These are phyloP conservation scores for Chrysomela aeneicollis DNA, from an alignment of 2,888 invertebrate genomes.

Conservation along the genomic window DNA sequence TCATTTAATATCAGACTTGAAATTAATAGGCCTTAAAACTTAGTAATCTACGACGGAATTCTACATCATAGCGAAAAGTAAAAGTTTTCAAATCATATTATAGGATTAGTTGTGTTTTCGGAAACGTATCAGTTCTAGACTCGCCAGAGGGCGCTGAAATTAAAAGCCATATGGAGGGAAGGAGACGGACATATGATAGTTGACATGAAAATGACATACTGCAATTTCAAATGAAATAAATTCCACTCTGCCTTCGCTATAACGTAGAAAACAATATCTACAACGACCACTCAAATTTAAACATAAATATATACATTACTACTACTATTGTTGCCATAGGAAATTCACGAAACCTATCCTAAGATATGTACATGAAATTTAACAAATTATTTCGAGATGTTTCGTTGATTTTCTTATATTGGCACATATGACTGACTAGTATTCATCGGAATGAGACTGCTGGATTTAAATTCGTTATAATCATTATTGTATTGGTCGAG, in stretches of 20 bases:
- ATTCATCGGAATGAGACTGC: conserved; percentile 38
- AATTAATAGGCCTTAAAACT: conserved; percentile 14
- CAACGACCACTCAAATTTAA: conserved; percentile 41
- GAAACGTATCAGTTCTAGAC: too few relatives aligned
- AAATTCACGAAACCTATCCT: conserved; percentile 30
- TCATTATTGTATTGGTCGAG: conserved; percentile 52
- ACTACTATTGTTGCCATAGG: conserved; percentile 22
- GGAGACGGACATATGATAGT: too few relatives aligned
- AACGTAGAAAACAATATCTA: too few relatives aligned
- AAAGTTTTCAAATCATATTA: too few relatives aligned
- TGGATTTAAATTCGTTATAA: conserved; percentile 46
- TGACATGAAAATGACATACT: too few relatives aligned
- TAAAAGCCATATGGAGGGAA: too few relatives aligned
- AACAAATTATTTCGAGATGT: conserved; percentile 53
- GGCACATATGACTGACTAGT: conserved; percentile 55
- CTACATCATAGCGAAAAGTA: conserved; percentile 9
- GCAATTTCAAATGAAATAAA: too few relatives aligned
- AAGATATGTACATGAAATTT: conserved; percentile 55
- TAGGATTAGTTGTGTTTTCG: too few relatives aligned
- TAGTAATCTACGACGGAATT: neutral
- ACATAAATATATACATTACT: conserved; percentile 35
- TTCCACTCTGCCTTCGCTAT: too few relatives aligned
- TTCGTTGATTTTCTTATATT: conserved; percentile 52
- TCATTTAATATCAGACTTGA: conserved; percentile 22
- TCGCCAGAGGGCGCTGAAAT: too few relatives aligned